Evolutionary conservation across 2,888 invertebrate species (phyloP).

Genomic region (Silvanus unidentatus): DNA sequence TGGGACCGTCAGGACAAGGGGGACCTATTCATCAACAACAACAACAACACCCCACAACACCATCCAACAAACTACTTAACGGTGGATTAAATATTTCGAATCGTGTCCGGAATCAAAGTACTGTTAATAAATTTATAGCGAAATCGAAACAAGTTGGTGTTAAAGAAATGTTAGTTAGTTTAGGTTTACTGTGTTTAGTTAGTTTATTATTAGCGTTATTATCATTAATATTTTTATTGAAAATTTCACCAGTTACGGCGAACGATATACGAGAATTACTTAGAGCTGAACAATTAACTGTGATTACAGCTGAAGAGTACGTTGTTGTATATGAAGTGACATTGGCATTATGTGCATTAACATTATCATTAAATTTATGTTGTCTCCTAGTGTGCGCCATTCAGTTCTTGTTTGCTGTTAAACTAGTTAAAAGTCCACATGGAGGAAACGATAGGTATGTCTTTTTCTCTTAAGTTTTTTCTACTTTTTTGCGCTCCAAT

Average conservation of each 20-base stretch:
- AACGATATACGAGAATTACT: slow-evolving; percentile 52
- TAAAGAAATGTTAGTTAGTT: slow-evolving; percentile 75
- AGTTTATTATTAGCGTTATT: slow-evolving; percentile 77
- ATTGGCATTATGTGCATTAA: slow-evolving; percentile 81
- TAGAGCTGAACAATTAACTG: slow-evolving; percentile 52
- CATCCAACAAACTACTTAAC: slow-evolving; percentile 42
- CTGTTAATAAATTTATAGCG: slow-evolving; percentile 42
- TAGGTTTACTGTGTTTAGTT: slow-evolving; percentile 79
- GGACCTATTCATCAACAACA: slow-evolving; percentile 26
- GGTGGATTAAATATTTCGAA: slow-evolving; percentile 55
- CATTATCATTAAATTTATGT: slow-evolving; percentile 81
- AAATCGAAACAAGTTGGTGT: slow-evolving; percentile 55
- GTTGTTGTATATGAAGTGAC: slow-evolving; percentile 88
- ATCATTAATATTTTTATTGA: slow-evolving; percentile 77
- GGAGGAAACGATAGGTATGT: slow-evolving; percentile 61
- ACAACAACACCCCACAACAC: slow-evolving; percentile 3
- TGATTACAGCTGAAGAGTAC: slow-evolving; percentile 70
- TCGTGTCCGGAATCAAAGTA: slow-evolving; percentile 46
- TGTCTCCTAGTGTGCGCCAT: slow-evolving; percentile 90
- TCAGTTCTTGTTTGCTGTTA: slow-evolving; percentile 90
- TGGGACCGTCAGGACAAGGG: slow-evolving; percentile 7
- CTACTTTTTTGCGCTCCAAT: neutral
- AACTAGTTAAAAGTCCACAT: slow-evolving; percentile 80
- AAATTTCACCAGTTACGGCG: slow-evolving; percentile 69
- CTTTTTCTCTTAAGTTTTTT: neutral